Evolutionary conservation across 1,140 invertebrate genomes (phyloP).

Genomic region (Acromyrmex heyeri): DNA sequence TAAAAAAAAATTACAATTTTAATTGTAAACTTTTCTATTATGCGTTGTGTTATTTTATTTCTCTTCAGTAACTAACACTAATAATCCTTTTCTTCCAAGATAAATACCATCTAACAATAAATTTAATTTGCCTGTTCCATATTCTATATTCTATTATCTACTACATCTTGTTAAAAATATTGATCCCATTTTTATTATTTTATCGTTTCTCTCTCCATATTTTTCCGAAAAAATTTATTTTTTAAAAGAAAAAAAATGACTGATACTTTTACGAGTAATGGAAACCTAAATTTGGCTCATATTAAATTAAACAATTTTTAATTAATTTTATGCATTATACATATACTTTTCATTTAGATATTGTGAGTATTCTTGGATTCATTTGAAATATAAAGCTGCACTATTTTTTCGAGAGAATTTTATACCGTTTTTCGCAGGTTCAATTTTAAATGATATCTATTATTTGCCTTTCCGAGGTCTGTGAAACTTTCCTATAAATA

Average conservation of each 20-base stretch:
- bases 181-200: not conserved
- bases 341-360: not conserved
- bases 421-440: not conserved
- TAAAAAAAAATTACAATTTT: not conserved
- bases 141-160: not conserved
- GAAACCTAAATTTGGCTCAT: not conserved
- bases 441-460: not conserved
- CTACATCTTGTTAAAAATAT: not conserved
- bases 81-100: not conserved
- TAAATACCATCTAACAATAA: not conserved
- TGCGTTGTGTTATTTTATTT: not conserved
- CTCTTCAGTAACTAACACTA: not conserved
- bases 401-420: slow-evolving; percentile 3
- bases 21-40: not conserved
- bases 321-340: slow-evolving; percentile 15
- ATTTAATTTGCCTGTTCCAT: not conserved
- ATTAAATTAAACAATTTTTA: slow-evolving; percentile 16
- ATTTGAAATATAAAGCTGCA: not conserved
- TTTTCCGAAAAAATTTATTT: not conserved
- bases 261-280: not conserved
- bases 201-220: not conserved
- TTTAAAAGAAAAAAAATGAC: not conserved
- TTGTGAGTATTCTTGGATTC: not conserved
- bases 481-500: slow-evolving; percentile 13
- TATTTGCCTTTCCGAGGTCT: slow-evolving; percentile 15